Percentiles rank a stretch among this genome's conserved stretches.
Conservation (phyloP, 2,113 vertebrate species). For the Apeltes quadracus region DNA sequence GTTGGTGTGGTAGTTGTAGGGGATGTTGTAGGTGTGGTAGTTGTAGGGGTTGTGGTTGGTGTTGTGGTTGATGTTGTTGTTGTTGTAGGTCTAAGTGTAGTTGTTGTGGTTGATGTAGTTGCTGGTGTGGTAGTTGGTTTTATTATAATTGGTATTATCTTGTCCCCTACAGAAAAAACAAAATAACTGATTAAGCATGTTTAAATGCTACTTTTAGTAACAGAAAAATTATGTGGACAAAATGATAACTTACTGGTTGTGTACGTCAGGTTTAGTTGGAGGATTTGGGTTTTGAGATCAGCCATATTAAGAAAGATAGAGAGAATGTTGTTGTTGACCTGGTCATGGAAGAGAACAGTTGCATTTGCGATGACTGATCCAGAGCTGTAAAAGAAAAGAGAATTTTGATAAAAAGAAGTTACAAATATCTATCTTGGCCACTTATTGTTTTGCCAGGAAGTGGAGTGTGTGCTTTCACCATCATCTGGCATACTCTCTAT, state of each 20-base stretch:
- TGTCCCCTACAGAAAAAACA: constrained; percentile 1
- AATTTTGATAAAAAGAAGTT: background rate
- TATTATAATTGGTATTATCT: rapidly evolving
- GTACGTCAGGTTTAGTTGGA: constrained; percentile 31
- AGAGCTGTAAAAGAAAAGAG: constrained; percentile 35
- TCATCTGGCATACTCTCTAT: background rate
- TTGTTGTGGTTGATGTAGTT: rapidly evolving
- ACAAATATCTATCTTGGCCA: background rate
- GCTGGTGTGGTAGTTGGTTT: background rate
- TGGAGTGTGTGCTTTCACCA: background rate
- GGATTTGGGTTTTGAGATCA: rapidly evolving
- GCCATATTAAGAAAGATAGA: rapidly evolving
- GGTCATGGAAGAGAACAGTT: constrained; percentile 31
- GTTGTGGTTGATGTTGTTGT: background rate
- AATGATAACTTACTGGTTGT: constrained; percentile 39
- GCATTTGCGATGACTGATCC: constrained; percentile 61
- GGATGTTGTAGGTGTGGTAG: background rate
- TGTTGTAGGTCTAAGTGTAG: background rate
- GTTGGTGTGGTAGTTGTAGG: background rate
- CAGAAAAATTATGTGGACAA: background rate
- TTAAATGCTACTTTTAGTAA: background rate
- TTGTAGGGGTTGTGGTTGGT: background rate
- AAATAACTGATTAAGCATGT: background rate
- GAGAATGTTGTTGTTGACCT: background rate
- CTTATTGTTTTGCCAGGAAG: background rate